Evolutionary conservation across 2,797 vertebrate species (phyloP).

Genomic region (Argya squamiceps): DNA sequence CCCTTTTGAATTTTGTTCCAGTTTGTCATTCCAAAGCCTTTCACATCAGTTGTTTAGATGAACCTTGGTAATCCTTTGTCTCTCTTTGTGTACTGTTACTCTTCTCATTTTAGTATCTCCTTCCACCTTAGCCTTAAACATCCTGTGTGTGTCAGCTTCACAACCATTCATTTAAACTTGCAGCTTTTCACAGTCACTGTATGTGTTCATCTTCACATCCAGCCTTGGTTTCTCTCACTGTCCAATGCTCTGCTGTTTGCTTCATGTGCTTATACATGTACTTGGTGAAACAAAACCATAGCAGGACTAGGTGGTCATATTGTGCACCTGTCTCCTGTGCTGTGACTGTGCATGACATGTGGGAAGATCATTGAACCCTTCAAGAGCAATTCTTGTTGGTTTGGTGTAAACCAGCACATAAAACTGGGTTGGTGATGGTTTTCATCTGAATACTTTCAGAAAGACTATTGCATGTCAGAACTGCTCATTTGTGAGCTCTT

Average conservation of each 20-base stretch:
- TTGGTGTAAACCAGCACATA: background rate
- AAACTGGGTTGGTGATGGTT: background rate
- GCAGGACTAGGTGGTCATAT: rapidly evolving
- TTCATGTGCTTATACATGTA: background rate
- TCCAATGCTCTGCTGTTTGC: background rate
- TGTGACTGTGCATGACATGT: background rate
- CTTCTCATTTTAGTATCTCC: background rate
- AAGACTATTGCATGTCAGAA: background rate
- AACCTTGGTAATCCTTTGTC: background rate
- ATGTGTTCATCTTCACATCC: background rate
- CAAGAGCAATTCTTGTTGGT: background rate
- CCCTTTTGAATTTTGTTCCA: background rate
- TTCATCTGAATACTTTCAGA: background rate
- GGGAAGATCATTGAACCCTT: background rate
- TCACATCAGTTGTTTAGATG: rapidly evolving
- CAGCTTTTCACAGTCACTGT: background rate
- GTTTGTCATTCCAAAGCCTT: background rate
- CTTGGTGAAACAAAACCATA: background rate
- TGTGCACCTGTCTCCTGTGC: background rate
- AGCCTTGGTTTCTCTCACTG: background rate
- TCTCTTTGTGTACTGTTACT: background rate
- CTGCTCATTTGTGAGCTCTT: background rate
- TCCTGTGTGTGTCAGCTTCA: background rate
- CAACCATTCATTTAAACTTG: background rate
- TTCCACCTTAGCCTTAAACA: background rate